A percentile compares a stretch with the other conserved stretches of the same genome.
These are phyloP conservation scores for Pandemis heparana DNA, from an alignment of 2,888 invertebrate genomes.

Conservation along the genomic window DNA sequence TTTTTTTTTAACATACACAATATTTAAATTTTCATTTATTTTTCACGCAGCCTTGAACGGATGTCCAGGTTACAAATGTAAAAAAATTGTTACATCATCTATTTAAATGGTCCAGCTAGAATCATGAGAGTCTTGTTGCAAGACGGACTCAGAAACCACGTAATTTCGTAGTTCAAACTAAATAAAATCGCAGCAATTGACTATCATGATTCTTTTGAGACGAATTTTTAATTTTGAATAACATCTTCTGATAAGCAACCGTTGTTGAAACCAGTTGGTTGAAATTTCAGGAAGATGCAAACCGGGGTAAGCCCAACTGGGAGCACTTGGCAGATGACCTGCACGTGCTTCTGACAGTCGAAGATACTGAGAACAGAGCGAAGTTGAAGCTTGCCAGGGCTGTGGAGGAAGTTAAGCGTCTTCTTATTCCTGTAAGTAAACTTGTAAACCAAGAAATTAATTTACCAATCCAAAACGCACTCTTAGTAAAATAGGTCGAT, in stretches of 20 bases:
- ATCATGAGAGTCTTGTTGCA: not conserved
- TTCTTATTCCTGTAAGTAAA: constrained; percentile 96
- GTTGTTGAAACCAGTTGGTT: constrained; percentile 34
- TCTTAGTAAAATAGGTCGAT: too few species aligned
- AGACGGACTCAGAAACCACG: not conserved
- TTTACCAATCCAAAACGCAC: too few species aligned
- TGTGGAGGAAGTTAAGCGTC: constrained; percentile 98
- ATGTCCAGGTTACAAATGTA: constrained; percentile 46
- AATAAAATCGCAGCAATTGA: not conserved
- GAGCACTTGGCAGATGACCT: constrained; percentile 99
- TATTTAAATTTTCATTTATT: constrained; percentile 33
- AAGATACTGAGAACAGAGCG: constrained; percentile 99
- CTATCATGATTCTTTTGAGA: not conserved
- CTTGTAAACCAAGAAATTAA: not conserved
- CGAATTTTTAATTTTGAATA: not conserved
- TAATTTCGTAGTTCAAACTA: not conserved
- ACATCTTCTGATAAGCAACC: not conserved
- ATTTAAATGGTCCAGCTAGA: not conserved
- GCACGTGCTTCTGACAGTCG: constrained; percentile 99
- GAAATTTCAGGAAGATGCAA: constrained; percentile 96
- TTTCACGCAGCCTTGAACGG: constrained; percentile 51
- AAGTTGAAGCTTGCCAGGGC: constrained; percentile 97
- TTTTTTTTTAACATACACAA: constrained; percentile 17
- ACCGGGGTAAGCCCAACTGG: constrained; percentile 99
- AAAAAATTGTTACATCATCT: constrained; percentile 8